phyloP scores from a whole-genome alignment of 2,113 vertebrate species.

The Dicerorhinus sumatrensis region DNA sequence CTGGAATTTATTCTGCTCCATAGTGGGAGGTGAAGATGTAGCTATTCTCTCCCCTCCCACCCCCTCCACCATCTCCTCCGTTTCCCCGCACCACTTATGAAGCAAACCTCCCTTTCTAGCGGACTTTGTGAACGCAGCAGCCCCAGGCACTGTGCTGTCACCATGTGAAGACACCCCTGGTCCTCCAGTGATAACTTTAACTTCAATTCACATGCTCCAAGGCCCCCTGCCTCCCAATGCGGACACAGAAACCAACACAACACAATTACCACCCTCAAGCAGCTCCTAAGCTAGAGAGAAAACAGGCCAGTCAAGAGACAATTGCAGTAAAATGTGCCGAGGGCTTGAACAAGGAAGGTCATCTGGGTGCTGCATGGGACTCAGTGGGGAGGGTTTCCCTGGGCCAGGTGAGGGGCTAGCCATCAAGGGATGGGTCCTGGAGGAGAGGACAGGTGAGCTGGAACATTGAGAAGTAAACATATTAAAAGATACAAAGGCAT shows the following conservation, averaged over 20 bases:
- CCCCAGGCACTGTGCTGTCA: neutral
- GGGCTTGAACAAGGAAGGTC: neutral
- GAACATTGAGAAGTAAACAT: neutral
- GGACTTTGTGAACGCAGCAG: neutral
- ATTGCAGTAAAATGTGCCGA: neutral
- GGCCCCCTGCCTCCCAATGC: neutral
- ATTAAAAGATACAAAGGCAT: neutral
- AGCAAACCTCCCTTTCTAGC: neutral
- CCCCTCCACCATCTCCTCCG: too few relatives aligned
- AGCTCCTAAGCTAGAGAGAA: neutral
- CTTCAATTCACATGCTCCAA: neutral
- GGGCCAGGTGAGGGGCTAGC: neutral
- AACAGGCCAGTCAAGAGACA: neutral
- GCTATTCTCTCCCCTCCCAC: neutral
- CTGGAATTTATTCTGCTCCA: constrained; percentile 12
- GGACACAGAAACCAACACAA: neutral
- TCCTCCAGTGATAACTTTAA: neutral
- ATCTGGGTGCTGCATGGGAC: neutral
- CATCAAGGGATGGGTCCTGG: neutral
- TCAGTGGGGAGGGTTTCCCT: neutral
- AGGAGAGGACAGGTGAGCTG: neutral
- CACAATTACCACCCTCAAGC: neutral
- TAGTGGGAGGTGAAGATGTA: neutral
- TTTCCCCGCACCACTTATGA: neutral
- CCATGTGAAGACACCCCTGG: neutral